Evolutionary conservation across 2,888 invertebrate species (phyloP).

Genomic region (Sarcophaga caerulescens): DNA sequence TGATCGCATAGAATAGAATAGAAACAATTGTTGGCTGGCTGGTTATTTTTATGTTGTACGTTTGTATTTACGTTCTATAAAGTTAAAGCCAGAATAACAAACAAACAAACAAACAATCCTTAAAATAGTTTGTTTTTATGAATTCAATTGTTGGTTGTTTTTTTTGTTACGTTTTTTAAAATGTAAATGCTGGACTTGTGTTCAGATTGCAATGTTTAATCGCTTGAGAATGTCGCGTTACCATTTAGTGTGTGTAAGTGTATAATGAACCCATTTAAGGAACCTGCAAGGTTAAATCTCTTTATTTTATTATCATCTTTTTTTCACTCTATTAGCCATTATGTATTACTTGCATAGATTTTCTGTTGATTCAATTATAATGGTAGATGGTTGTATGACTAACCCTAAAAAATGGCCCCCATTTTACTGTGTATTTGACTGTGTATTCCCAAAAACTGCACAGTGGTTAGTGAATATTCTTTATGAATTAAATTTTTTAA

Average conservation of each 20-base stretch:
- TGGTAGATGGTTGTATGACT: constrained; percentile 49
- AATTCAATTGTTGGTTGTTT: constrained; percentile 37
- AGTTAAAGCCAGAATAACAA: constrained; percentile 7
- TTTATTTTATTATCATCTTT: constrained; percentile 63
- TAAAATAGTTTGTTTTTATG: constrained; percentile 32
- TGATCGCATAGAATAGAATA: constrained; percentile 44
- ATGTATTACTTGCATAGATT: constrained; percentile 35
- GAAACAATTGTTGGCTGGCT: constrained; percentile 38
- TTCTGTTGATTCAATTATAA: constrained; percentile 56
- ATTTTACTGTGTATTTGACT: constrained; percentile 20
- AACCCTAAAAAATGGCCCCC: constrained; percentile 52
- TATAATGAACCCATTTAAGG: constrained; percentile 64
- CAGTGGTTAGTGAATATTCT: too few relatives aligned
- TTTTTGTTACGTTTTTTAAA: constrained; percentile 5
- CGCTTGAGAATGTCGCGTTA: constrained; percentile 58
- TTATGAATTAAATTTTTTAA: too few relatives aligned
- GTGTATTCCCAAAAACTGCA: background rate
- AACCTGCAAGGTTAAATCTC: constrained; percentile 64
- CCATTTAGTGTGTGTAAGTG: constrained; percentile 50
- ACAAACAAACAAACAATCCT: constrained; percentile 5
- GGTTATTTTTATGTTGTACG: background rate
- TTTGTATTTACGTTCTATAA: constrained; percentile 23
- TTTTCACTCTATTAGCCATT: constrained; percentile 41
- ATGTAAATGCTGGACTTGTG: constrained; percentile 17
- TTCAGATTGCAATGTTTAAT: constrained; percentile 40